A percentile compares a stretch with the other conserved stretches of the same genome.
phyloP scores from a whole-genome alignment of 2,113 vertebrate species.

The Orthonyx spaldingii region DNA sequence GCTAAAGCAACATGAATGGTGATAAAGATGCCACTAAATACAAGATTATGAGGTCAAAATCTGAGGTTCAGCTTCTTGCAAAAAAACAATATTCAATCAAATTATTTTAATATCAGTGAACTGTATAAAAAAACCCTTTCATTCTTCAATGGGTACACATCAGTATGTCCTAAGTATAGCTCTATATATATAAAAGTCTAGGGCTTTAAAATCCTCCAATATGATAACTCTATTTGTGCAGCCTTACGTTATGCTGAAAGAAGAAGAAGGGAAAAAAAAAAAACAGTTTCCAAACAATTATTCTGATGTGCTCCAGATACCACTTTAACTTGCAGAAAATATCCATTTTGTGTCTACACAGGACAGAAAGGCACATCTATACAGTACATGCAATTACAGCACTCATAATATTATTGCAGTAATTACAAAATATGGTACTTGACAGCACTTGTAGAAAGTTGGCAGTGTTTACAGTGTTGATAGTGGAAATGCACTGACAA shows the following conservation, averaged over 20 bases:
- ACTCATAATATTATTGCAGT: conserved; percentile 43
- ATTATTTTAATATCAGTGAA: neutral
- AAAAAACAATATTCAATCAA: neutral
- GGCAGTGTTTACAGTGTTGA: conserved; percentile 36
- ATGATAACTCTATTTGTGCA: neutral
- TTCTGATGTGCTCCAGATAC: neutral
- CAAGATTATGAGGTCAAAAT: neutral
- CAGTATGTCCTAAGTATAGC: neutral
- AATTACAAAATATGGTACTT: conserved; percentile 57
- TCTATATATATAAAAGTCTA: neutral
- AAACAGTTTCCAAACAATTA: neutral
- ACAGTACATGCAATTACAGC: neutral
- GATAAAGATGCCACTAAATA: neutral
- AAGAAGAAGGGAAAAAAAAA: neutral
- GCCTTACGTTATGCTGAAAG: neutral
- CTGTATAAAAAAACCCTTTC: neutral
- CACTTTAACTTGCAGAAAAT: neutral
- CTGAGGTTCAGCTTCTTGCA: neutral
- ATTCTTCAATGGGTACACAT: neutral
- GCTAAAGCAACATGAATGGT: neutral
- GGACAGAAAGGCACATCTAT: conserved; percentile 1
- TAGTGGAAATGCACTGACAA: conserved; percentile 9
- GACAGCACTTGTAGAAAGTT: conserved; percentile 56
- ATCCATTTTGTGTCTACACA: neutral
- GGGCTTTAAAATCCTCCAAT: neutral